Evolutionary conservation across 1,140 invertebrate species (phyloP), one percentile per base, ranked within the genome.

Genomic region (Euborellia annulipes): DNA sequence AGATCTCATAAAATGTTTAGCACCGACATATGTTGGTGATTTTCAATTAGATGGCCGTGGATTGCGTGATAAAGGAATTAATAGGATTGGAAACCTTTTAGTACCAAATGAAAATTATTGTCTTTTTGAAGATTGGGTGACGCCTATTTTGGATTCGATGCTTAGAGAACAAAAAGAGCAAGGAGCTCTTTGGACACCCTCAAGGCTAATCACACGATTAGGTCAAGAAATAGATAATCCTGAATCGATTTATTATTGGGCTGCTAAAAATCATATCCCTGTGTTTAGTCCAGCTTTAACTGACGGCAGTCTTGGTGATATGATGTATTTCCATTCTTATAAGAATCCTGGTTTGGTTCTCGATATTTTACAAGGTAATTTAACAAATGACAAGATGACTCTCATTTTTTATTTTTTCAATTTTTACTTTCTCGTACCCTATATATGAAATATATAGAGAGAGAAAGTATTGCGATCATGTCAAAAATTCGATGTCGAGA

Each of bases 61-160:
- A 34, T 68, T 95, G 13, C 69, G 93, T 47, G 77, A 85, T 6
- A 76, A 79, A 51, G 96, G 94, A 8, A 85, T 99, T 27, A 99
- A 99, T 65, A 70, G 96, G 53, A 97, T 95, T 53, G 95, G 96
- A 22, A 99, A 99, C 69, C 69, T 99, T 22, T 67, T 98, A 19
- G 92, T 98, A 2, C 95, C 96, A 3, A 99, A 99, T 71, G 79
- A 94, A 55, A 99, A 99, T 68, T 99, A 99, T 65, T 98, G 94
- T 56, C 71, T 78, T 54, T 98, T 99, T 71, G 94, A 99, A 68
- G 85, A 97, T 60, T 99, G 95, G 94, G 68, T 98, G 0, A 91
- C 86, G 67, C 96, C 96, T 0, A 75, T 91, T 54, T 69, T 99
- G 16, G 85, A 98, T 60, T 72, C 82, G 60, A 87, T 98, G 83